A percentile compares a stretch with the other conserved stretches of the same genome.
These are phyloP conservation scores for Holacanthella duospinosa DNA, from an alignment of 2,888 invertebrate genomes.

Conservation along the genomic window DNA sequence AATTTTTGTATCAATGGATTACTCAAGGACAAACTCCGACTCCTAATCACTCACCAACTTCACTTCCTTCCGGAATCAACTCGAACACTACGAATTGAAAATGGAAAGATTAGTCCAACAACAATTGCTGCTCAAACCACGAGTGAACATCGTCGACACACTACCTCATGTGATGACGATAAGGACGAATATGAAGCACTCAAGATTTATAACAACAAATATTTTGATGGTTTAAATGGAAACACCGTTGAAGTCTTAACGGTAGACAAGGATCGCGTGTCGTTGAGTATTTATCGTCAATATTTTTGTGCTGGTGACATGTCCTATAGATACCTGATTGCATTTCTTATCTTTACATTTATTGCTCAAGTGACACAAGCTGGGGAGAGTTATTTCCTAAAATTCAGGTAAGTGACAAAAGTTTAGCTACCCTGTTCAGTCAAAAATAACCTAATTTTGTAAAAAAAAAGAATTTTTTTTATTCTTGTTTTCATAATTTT, in stretches of 20 bases:
- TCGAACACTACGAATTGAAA: background rate
- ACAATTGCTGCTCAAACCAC: background rate
- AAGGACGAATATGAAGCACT: background rate
- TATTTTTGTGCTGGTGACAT: slow-evolving; percentile 2
- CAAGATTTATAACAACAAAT: background rate
- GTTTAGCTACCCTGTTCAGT: background rate
- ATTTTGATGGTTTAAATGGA: background rate
- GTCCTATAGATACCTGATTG: slow-evolving; percentile 40
- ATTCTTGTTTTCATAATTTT: background rate
- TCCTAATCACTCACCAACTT: slow-evolving; percentile 54
- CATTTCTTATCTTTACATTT: slow-evolving; percentile 52
- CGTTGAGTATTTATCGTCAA: background rate
- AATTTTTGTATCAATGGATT: slow-evolving; percentile 62
- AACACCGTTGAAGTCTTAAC: background rate
- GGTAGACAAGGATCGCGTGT: background rate
- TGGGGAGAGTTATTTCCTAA: slow-evolving; percentile 61
- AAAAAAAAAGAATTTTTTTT: no score
- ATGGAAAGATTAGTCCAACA: background rate
- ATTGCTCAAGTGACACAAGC: slow-evolving; percentile 55
- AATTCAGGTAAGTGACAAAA: slow-evolving; percentile 52
- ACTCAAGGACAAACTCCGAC: slow-evolving; percentile 57
- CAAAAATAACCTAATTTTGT: no score
- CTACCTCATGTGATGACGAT: background rate
- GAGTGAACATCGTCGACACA: no score
- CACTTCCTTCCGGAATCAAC: slow-evolving; percentile 40